These are phyloP conservation scores for Clavelina lepadiformis DNA, from an alignment of 23 tunicate genomes.

Conservation along the genomic window DNA sequence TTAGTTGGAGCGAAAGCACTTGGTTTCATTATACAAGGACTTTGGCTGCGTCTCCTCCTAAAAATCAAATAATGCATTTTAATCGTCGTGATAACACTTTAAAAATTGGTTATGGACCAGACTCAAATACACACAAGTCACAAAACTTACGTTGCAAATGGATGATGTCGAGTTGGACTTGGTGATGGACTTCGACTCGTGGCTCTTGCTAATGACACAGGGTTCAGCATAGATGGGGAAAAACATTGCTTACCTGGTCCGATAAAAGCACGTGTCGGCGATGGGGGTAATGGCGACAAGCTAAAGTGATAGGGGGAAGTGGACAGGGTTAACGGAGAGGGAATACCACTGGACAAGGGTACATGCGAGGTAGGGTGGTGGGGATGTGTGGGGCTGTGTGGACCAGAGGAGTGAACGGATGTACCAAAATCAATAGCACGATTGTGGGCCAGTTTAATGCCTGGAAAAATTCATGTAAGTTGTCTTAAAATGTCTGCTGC, in stretches of 20 bases:
- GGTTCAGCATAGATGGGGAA: constrained; percentile 87
- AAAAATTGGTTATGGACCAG: not conserved
- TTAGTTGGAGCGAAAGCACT: constrained; percentile 68
- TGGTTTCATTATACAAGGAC: constrained; percentile 82
- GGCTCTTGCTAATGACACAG: constrained; percentile 34
- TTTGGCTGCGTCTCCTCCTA: constrained; percentile 85
- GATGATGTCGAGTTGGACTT: constrained; percentile 74
- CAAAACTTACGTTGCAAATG: constrained; percentile 75
- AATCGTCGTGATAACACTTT: not conserved
- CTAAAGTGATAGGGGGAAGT: constrained; percentile 33
- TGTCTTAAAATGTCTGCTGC: too few species aligned
- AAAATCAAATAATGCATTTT: not conserved
- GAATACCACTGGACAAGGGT: constrained; percentile 44
- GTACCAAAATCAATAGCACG: constrained; percentile 63
- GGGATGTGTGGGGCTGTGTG: constrained; percentile 20
- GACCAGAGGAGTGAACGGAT: constrained; percentile 10
- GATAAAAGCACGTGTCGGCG: constrained; percentile 59
- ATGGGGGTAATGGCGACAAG: constrained; percentile 66
- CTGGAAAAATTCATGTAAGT: too few species aligned
- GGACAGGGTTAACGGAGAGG: constrained; percentile 70
- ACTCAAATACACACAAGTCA: not conserved
- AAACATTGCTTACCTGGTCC: constrained; percentile 84
- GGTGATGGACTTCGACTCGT: constrained; percentile 88
- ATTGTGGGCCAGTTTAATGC: constrained; percentile 10
- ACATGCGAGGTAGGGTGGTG: constrained; percentile 26